phyloP scores from a whole-genome alignment of 2,113 vertebrate species.

The Ailurus styani region DNA sequence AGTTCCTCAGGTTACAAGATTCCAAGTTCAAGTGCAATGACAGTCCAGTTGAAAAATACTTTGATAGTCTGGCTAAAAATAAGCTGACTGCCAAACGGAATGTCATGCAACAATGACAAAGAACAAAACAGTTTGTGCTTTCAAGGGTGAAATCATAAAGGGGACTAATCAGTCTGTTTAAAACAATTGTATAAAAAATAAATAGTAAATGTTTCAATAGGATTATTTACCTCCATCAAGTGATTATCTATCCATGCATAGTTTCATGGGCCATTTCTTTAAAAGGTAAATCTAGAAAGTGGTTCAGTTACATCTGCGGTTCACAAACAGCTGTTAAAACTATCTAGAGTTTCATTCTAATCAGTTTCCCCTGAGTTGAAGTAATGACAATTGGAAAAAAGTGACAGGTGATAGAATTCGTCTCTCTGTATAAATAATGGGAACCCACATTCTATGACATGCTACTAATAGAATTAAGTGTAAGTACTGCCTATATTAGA shows the following conservation, averaged over 20 bases:
- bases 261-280: neutral
- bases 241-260: neutral
- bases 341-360: neutral
- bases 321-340: constrained; percentile 21
- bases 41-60: constrained; percentile 83
- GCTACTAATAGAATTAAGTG: neutral
- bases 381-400: neutral
- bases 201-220: constrained; percentile 13
- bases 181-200: neutral
- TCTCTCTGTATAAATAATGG: neutral
- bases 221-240: neutral
- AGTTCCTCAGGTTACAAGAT: constrained; percentile 80
- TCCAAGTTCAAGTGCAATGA: constrained; percentile 81
- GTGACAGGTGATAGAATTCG: neutral
- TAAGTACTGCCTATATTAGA: neutral
- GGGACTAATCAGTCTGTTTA: constrained; percentile 36
- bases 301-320: neutral
- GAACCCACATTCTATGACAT: neutral
- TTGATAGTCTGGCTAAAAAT: constrained; percentile 93
- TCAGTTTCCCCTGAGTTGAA: neutral
- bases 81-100: constrained; percentile 85
- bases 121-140: constrained; percentile 75
- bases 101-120: constrained; percentile 85
- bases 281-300: neutral
- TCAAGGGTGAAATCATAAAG: constrained; percentile 48